These are phyloP conservation scores for Acrobasis repandana DNA, from an alignment of 2,888 invertebrate species.

Conservation along the genomic window DNA sequence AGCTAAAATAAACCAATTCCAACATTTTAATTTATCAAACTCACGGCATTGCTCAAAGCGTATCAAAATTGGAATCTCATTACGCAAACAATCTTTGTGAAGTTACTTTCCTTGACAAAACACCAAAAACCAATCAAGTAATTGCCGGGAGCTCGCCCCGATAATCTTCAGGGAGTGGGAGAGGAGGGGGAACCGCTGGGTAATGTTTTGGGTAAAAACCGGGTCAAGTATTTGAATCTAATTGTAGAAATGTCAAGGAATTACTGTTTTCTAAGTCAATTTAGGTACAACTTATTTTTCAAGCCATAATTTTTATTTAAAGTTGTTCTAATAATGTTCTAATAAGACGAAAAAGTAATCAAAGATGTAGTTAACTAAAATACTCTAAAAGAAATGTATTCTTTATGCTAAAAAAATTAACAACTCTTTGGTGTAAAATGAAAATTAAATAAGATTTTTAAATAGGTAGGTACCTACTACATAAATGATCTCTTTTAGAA, in stretches of 20 bases:
- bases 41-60: conserved; percentile 29
- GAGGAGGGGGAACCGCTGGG: conserved; percentile 29
- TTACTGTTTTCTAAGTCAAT: not conserved
- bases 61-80: conserved; percentile 42
- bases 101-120: conserved; percentile 42
- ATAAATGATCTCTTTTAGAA: too few species aligned
- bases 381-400: too few species aligned
- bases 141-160: conserved; percentile 56
- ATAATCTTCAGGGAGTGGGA: conserved; percentile 61
- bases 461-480: too few species aligned
- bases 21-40: conserved; percentile 6
- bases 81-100: conserved; percentile 39
- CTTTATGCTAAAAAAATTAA: too few species aligned
- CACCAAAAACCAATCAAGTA: conserved; percentile 78
- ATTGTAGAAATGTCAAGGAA: not conserved
- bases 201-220: conserved; percentile 24
- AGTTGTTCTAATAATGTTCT: too few species aligned
- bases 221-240: not conserved
- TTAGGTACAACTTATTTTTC: not conserved
- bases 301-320: too few species aligned
- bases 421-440: too few species aligned
- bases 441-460: too few species aligned
- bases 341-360: too few species aligned
- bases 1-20: not conserved
- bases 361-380: too few species aligned